Evolutionary conservation across 53 echinoderm and acorn worm genomes (phyloP), one percentile per base, ranked within the genome.

Genomic region (Paelopatides confundens): DNA sequence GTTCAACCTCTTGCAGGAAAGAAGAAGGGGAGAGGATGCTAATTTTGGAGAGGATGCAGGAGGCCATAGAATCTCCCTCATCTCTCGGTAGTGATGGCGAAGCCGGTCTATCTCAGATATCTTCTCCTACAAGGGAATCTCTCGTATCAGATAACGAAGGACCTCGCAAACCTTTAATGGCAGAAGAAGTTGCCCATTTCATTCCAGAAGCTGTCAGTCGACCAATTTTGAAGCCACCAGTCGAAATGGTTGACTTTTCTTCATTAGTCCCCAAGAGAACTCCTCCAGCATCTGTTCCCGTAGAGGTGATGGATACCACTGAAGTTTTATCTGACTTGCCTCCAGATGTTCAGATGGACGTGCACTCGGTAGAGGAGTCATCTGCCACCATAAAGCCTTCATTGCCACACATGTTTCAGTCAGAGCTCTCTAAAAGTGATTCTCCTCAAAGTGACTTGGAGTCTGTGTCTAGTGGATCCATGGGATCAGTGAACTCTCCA

Each of bases 21-120:
- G 98, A 97, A 31, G 98, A 92, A 39, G 98, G 98, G 5, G 95
- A 97, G 35, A 82, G 93, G 48, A 86, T 90, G 71, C 81, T 97
- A 14, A 86, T 97, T 68, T 69, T 97, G 89, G 95, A 97, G 58
- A 89, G 93, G 83, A 93, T 97, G 91, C 92, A 95, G 76, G 90
- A 83, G 47, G 77, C 77, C 8, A 77, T 77, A 47, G 47, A 46
- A n/a, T 77, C 77, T 29, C 77, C 70, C 35, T 33, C 34, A 85
- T 87, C 62, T 14, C 48, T 69, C 87, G 18, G 81, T 88, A 77
- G 89, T 87, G 54, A 84, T 85, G 40, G 74, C 53, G 82, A 90
- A 85, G 13, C 84, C 39, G 63, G 23, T 24, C 63, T 38, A 10
- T 84, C 66, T 28, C 40, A 37, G 26, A 21, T 47, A 33, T 53